Evolutionary conservation across 2,888 invertebrate species (phyloP).

Genomic region (Cheiracanthium punctorium): DNA sequence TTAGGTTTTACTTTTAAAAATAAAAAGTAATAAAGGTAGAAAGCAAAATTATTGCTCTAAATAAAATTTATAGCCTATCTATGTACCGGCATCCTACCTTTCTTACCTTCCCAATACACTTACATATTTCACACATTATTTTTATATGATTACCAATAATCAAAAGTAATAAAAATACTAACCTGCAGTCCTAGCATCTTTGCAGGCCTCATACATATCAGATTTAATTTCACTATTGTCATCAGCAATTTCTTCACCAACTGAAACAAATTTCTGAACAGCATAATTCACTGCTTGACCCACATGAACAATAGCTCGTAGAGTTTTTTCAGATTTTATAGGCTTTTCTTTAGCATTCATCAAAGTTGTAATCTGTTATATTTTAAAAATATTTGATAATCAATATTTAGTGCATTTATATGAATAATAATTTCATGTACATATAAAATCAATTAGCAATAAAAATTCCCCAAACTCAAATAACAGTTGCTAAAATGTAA

Average conservation of each 20-base stretch:
- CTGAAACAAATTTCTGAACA: conserved; percentile 97
- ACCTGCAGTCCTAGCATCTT: conserved; percentile 97
- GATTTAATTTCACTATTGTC: conserved; percentile 97
- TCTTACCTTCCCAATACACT: too few relatives aligned
- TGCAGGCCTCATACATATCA: conserved; percentile 99
- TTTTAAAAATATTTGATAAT: too few relatives aligned
- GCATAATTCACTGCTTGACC: conserved; percentile 97
- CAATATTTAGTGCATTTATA: neutral
- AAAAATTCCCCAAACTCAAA: neutral
- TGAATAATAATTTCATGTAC: neutral
- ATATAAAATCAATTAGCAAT: neutral
- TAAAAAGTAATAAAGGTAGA: too few relatives aligned
- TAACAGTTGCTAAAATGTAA: neutral
- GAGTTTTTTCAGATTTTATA: conserved; percentile 80
- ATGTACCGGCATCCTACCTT: too few relatives aligned
- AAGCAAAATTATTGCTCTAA: too few relatives aligned
- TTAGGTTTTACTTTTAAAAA: too few relatives aligned
- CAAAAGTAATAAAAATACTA: too few relatives aligned
- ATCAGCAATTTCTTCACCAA: conserved; percentile 98
- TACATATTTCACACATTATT: too few relatives aligned
- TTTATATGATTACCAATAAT: too few relatives aligned
- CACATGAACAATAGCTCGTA: conserved; percentile 89
- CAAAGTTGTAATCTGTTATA: conserved; percentile 90
- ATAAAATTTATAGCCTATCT: too few relatives aligned
- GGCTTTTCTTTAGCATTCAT: conserved; percentile 84